A percentile compares a stretch with the other conserved stretches of the same genome.
These are phyloP conservation scores for Terebella lapidaria DNA, from an alignment of 2,888 invertebrate species.

Conservation along the genomic window DNA sequence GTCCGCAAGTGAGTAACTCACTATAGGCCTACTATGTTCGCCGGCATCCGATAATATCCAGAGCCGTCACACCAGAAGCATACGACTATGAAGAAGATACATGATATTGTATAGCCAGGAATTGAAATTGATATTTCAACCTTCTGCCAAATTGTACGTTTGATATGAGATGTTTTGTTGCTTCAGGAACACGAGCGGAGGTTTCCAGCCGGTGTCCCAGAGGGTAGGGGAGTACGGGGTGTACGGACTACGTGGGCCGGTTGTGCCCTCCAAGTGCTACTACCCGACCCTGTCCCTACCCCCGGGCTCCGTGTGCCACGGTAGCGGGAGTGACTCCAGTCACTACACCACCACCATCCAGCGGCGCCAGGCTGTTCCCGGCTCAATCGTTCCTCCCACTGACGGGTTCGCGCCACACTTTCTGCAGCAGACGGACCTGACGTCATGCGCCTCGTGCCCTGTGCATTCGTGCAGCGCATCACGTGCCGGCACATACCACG, in stretches of 20 bases:
- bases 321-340: background rate
- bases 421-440: background rate
- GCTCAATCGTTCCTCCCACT: background rate
- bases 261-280: background rate
- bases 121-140: no score
- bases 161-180: no score
- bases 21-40: no score
- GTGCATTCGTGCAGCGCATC: background rate
- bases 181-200: no score
- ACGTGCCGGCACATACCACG: background rate
- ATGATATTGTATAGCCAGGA: no score
- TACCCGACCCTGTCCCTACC: background rate
- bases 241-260: background rate
- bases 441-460: background rate
- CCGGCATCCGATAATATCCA: no score
- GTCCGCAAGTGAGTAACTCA: background rate
- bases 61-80: no score
- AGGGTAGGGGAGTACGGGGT: background rate
- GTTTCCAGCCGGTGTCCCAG: background rate
- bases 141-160: no score
- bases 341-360: background rate
- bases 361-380: background rate
- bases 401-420: background rate
- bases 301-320: background rate
- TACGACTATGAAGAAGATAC: no score